Conservation (phyloP, 2,888 invertebrate species). For the Pheosia tremula region DNA sequence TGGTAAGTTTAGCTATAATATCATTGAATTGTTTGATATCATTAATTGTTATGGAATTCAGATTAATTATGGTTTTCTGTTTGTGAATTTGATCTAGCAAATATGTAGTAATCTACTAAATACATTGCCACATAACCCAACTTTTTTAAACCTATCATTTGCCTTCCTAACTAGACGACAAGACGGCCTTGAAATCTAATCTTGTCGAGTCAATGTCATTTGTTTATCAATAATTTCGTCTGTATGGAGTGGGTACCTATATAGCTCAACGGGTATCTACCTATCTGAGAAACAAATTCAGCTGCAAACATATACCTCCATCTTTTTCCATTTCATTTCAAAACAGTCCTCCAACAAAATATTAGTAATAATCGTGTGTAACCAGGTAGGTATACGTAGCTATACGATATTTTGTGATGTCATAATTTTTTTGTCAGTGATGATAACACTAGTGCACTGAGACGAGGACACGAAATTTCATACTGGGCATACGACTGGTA, state of each 20-base stretch:
- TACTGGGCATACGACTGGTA: too few relatives aligned
- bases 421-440: too few relatives aligned
- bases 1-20: constrained; percentile 39
- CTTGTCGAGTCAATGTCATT: constrained; percentile 80
- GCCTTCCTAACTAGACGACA: constrained; percentile 40
- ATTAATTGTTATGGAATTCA: not conserved
- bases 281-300: too few relatives aligned
- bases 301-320: too few relatives aligned
- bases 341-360: too few relatives aligned
- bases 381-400: too few relatives aligned
- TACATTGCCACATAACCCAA: constrained; percentile 66
- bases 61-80: constrained; percentile 1
- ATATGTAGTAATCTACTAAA: constrained; percentile 10
- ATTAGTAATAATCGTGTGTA: too few relatives aligned
- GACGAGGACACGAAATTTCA: too few relatives aligned
- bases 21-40: not conserved
- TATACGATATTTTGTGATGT: too few relatives aligned
- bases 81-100: not conserved
- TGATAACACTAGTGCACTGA: too few relatives aligned
- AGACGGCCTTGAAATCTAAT: constrained; percentile 82
- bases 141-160: constrained; percentile 55
- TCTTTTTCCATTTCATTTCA: too few relatives aligned
- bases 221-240: constrained; percentile 66
- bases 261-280: not conserved
- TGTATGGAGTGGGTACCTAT: constrained; percentile 8